Base-by-base conservation (phyloP, 2,888 invertebrate species). In the Endomychus coccineus region DNA sequence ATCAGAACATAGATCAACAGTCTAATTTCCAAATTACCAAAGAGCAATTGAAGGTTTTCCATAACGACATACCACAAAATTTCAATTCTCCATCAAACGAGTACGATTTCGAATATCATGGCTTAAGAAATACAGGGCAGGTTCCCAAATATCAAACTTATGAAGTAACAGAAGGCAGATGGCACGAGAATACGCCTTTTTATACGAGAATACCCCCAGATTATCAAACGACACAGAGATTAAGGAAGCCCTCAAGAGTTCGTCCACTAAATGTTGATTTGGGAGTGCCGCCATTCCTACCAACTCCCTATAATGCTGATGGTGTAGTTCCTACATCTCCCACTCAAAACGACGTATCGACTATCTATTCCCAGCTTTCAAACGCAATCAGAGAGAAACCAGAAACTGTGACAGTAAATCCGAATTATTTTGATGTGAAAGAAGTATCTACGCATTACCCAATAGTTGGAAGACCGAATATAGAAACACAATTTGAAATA, bases 361-460 rank as follows among this genome's bases (percentile, higher is more conserved):
- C 64, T 0, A 55, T 66, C 32, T 67, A 63, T 45, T 49, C 55
- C 1, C 56, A 62, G 49, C 46, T 67, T 25, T 59, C 40, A 1
- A 40, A 40, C 16, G 24, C 9, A 2, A 29, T 32, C 12, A 40
- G 27, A 11, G 27, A 32, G 2, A 15, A 31, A 10, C 29, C 33
- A 3, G 34, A 33, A 11, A 13, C 21, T 5, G 25, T 50, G 30
- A 50, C 41, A 19, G 52, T 36, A 17, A 49, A 51, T 39, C 56
- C 57, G 9, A 27, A 46, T 13, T 58, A 50, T 37, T 66, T 59
- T 40, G 61, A 58, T 42, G 52, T 66, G 14, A 66, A 66, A 44
- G 67, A 67, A 42, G 66, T 67, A 10, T 66, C 66, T 1, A 67
- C 67, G 1, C 67, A 67, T 52, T 67, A 59, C 43, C 66, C 66